phyloP scores from a whole-genome alignment of 2,113 vertebrate species.

The Cnemophilus loriae region DNA sequence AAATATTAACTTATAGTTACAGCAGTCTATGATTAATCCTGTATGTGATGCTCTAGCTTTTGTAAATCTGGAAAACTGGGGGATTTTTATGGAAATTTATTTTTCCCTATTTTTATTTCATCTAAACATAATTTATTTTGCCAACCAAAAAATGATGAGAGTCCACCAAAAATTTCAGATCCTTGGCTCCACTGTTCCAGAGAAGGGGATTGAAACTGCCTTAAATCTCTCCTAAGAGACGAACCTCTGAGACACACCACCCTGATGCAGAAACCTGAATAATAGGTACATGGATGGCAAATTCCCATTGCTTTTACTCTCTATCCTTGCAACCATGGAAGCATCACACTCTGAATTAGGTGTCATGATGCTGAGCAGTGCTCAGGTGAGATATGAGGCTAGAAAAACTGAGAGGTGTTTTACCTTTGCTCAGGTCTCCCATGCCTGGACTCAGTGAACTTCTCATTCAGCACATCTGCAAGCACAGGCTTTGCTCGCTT shows the following conservation, averaged over 20 bases:
- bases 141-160: neutral
- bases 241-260: neutral
- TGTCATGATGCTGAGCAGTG: neutral
- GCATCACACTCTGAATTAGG: accelerated
- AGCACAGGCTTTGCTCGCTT: neutral
- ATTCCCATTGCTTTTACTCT: neutral
- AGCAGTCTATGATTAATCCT: neutral
- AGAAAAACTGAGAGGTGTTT: accelerated
- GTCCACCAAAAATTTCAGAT: neutral
- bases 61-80: neutral
- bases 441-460: neutral
- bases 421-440: neutral
- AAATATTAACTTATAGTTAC: neutral
- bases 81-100: neutral
- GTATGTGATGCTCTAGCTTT: neutral
- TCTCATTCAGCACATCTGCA: neutral
- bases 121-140: neutral
- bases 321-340: neutral
- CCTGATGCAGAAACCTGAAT: neutral
- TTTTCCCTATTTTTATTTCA: neutral
- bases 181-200: neutral
- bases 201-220: neutral
- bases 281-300: accelerated
- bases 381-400: neutral
- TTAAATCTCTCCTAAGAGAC: neutral